Evolutionary conservation across 2,888 invertebrate species (phyloP).

Genomic region (Oithona nana): DNA sequence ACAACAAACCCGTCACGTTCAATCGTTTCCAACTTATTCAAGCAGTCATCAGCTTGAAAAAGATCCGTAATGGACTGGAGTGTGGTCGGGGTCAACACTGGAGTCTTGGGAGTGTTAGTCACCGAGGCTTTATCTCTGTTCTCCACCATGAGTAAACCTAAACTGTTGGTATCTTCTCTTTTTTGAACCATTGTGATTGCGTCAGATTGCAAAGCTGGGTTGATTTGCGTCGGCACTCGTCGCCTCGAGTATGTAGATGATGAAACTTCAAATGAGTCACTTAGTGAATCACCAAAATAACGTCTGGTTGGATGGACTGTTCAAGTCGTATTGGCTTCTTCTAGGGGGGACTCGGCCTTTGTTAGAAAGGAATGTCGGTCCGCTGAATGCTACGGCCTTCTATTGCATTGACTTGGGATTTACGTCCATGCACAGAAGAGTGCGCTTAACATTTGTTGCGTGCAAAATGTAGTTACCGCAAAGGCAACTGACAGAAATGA

Average conservation of each 20-base stretch:
- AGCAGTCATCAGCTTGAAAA: not conserved
- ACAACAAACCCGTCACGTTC: not conserved
- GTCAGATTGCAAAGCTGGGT: not conserved
- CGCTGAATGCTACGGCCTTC: too few relatives aligned
- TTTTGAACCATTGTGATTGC: not conserved
- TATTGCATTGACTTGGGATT: too few relatives aligned
- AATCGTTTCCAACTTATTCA: not conserved
- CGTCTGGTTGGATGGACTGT: not conserved
- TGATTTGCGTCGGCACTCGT: too few relatives aligned
- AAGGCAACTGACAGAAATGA: too few relatives aligned
- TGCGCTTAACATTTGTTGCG: too few relatives aligned
- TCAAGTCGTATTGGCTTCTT: not conserved
- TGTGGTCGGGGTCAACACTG: conserved; percentile 10
- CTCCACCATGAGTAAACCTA: not conserved
- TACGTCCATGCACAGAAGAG: too few relatives aligned
- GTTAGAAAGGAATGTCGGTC: not conserved
- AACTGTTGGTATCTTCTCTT: not conserved
- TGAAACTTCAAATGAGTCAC: not conserved
- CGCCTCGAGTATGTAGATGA: not conserved
- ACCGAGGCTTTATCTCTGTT: not conserved
- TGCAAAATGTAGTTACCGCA: too few relatives aligned
- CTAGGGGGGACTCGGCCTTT: not conserved
- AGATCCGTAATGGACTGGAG: conserved; percentile 2
- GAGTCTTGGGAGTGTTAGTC: not conserved
- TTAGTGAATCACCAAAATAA: not conserved